Evolutionary conservation across 2,888 invertebrate genomes (phyloP).

Genomic region (Halictus quadricinctus): DNA sequence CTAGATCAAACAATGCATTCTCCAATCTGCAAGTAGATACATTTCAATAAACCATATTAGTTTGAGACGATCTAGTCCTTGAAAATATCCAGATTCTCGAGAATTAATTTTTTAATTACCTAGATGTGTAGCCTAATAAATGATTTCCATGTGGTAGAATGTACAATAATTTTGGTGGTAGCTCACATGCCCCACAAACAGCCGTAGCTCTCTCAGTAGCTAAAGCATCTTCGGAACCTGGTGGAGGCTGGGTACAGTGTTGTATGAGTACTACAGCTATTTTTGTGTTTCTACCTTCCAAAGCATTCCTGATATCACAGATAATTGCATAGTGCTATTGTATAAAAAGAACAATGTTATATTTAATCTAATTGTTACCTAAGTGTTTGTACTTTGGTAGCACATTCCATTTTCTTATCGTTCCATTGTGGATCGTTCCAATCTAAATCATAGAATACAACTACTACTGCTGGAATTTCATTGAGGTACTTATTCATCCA

Average conservation of each 20-base stretch:
- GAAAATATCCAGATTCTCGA: no score
- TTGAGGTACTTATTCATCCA: conserved; percentile 98
- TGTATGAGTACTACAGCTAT: conserved; percentile 96
- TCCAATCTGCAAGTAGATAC: conserved; percentile 87
- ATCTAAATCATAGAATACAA: conserved; percentile 97
- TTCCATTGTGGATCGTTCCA: conserved; percentile 98
- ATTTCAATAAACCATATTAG: conserved; percentile 5
- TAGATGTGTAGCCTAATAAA: conserved; percentile 87
- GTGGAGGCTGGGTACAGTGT: conserved; percentile 89
- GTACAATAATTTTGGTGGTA: conserved; percentile 95
- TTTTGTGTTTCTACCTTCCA: conserved; percentile 89
- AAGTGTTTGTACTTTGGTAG: conserved; percentile 92
- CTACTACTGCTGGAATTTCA: conserved; percentile 95
- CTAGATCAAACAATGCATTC: conserved; percentile 96
- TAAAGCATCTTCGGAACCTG: conserved; percentile 91
- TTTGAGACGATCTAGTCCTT: no score
- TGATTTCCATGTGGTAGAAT: conserved; percentile 96
- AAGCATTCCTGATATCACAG: conserved; percentile 84
- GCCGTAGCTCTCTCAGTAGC: conserved; percentile 96
- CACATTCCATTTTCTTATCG: conserved; percentile 97
- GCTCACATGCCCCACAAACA: conserved; percentile 94
- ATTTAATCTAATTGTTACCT: conserved; percentile 81
- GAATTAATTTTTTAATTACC: conserved; percentile 78
- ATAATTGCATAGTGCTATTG: background rate
- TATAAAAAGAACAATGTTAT: background rate